These are phyloP conservation scores for Aleiodes sp. DNA, from an alignment of 1,140 invertebrate genomes.

Conservation along the genomic window DNA sequence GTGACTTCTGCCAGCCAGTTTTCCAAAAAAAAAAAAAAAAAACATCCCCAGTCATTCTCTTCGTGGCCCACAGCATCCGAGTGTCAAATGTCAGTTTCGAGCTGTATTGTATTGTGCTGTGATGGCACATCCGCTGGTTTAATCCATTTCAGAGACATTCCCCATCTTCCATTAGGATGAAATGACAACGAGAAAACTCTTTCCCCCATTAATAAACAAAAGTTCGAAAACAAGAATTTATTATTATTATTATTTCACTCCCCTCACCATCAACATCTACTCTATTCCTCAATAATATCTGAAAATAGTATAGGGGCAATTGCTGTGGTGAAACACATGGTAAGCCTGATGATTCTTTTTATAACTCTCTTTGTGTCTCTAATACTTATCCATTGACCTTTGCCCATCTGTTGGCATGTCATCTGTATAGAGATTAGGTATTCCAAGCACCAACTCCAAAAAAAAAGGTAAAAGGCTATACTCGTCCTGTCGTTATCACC, in stretches of 20 bases:
- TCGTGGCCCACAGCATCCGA: conserved; percentile 25
- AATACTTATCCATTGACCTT: not conserved
- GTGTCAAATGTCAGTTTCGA: conserved; percentile 36
- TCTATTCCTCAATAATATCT: too few relatives aligned
- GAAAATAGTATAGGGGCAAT: too few relatives aligned
- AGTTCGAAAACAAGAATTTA: too few relatives aligned
- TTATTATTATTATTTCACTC: too few relatives aligned
- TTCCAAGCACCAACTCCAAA: not conserved
- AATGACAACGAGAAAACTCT: too few relatives aligned
- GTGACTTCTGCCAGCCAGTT: conserved; percentile 46
- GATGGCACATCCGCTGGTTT: not conserved
- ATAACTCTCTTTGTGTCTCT: not conserved
- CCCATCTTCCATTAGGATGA: too few relatives aligned
- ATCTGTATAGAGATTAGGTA: not conserved
- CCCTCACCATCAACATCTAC: too few relatives aligned
- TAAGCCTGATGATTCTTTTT: not conserved
- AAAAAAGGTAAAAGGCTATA: not conserved
- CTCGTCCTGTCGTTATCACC: conserved; percentile 7
- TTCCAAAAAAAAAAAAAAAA: conserved; percentile 29
- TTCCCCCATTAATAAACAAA: too few relatives aligned
- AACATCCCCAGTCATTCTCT: conserved; percentile 22
- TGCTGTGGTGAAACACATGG: too few relatives aligned
- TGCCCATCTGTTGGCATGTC: not conserved
- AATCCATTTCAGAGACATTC: too few relatives aligned
- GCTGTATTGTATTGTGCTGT: conserved; percentile 16